A percentile compares a stretch with the other conserved stretches of the same genome.
Evolutionary conservation across 2,888 invertebrate genomes (phyloP).

Genomic region (Odontocolon sp.): DNA sequence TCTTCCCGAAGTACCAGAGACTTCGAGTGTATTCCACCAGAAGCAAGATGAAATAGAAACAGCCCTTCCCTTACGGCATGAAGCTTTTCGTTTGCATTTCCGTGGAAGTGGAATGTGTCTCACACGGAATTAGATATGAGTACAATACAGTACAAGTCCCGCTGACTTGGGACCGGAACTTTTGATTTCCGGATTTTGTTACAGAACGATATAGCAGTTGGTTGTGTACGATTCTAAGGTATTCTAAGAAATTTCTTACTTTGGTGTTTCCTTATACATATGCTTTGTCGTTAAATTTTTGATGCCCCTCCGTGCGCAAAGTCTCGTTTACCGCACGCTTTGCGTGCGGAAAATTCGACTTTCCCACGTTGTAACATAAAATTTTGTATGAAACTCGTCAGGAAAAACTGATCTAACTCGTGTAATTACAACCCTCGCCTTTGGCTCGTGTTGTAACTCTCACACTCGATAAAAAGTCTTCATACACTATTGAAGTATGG

Average conservation of each 20-base stretch:
- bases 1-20: too few relatives aligned
- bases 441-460: slow-evolving; percentile 12
- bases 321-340: too few relatives aligned
- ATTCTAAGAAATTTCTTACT: slow-evolving; percentile 8
- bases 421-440: too few relatives aligned
- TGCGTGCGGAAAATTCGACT: too few relatives aligned
- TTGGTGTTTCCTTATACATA: slow-evolving; percentile 15
- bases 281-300: slow-evolving; percentile 42
- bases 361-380: too few relatives aligned
- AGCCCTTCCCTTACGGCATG: slow-evolving; percentile 7
- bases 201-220: neutral
- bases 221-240: slow-evolving; percentile 9
- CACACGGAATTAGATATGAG: slow-evolving; percentile 56
- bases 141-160: slow-evolving; percentile 21
- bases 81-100: neutral
- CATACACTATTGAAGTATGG: too few relatives aligned
- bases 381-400: too few relatives aligned
- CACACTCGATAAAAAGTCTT: too few relatives aligned
- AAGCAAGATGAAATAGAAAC: neutral
- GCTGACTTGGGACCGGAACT: neutral
- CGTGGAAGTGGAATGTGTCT: slow-evolving; percentile 30
- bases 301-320: too few relatives aligned
- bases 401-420: too few relatives aligned
- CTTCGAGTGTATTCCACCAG: too few relatives aligned
- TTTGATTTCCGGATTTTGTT: neutral